A percentile compares a stretch with the other conserved stretches of the same genome.
Conservation (phyloP, 2,888 invertebrate species). For the Globia sparganii region DNA sequence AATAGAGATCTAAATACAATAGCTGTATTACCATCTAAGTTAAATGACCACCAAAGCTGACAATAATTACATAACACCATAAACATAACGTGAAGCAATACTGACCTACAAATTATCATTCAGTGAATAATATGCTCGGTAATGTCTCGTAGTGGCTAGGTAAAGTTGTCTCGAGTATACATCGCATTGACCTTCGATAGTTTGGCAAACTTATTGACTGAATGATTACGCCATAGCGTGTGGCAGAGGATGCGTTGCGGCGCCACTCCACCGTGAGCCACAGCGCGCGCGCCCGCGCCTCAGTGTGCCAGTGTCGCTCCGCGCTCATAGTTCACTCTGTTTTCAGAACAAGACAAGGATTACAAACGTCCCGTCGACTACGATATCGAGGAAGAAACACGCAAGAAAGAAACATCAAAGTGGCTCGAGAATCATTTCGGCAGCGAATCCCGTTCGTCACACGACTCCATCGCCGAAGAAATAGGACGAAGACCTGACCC, state of each 20-base stretch:
- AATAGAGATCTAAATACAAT: conserved; percentile 49
- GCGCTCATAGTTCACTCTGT: conserved; percentile 75
- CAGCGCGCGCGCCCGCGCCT: conserved; percentile 81
- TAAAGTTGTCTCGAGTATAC: conserved; percentile 84
- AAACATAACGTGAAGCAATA: conserved; percentile 73
- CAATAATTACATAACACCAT: conserved; percentile 72
- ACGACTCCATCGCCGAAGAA: conserved; percentile 92
- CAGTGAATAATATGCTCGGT: conserved; percentile 80
- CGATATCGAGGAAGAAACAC: conserved; percentile 96
- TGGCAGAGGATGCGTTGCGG: conserved; percentile 75
- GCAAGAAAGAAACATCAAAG: conserved; percentile 97
- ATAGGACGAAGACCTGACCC: conserved; percentile 92
- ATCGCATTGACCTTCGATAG: conserved; percentile 88
- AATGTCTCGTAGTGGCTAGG: conserved; percentile 80
- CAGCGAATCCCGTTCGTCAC: conserved; percentile 95
- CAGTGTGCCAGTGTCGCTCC: conserved; percentile 48
- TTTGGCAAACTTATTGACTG: conserved; percentile 89
- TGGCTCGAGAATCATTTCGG: conserved; percentile 98
- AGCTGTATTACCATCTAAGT: conserved; percentile 54
- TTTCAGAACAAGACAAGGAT: conserved; percentile 93
- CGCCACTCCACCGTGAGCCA: conserved; percentile 78
- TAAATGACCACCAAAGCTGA: conserved; percentile 58
- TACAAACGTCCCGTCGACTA: conserved; percentile 95
- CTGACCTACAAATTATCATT: conserved; percentile 85
- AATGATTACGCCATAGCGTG: conserved; percentile 85